Conservation (phyloP, 2,797 vertebrate species). For the Neosalanx taihuensis region DNA sequence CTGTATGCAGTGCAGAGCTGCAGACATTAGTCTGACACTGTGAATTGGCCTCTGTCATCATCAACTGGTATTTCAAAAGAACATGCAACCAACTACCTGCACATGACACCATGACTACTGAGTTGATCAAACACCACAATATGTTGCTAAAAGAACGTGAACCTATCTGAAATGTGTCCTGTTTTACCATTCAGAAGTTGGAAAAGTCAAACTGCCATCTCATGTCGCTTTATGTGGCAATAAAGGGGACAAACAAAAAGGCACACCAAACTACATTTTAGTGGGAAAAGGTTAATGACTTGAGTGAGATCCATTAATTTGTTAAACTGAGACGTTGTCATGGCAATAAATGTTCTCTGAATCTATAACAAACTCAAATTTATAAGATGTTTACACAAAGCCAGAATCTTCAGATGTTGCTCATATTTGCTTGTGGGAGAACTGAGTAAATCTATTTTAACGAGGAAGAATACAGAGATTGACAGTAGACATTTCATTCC, state of each 20-base stretch:
- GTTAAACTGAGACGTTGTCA: constrained; percentile 33
- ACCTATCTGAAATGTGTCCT: constrained; percentile 29
- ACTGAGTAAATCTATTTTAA: constrained; percentile 6
- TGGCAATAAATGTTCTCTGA: constrained; percentile 37
- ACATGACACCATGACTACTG: background rate
- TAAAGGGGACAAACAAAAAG: constrained; percentile 44
- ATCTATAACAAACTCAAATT: constrained; percentile 22
- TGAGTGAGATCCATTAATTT: constrained; percentile 27
- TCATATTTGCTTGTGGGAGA: no score
- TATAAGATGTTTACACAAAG: background rate
- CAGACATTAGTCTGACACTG: background rate
- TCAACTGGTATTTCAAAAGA: background rate
- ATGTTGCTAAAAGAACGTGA: constrained; percentile 4
- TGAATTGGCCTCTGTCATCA: background rate
- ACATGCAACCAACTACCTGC: background rate
- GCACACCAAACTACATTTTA: constrained; percentile 20
- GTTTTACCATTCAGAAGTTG: constrained; percentile 53
- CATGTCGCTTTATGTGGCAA: constrained; percentile 42
- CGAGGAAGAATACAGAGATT: constrained; percentile 14
- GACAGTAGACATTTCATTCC: constrained; percentile 13
- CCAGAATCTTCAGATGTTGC: no score
- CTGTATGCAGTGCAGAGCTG: background rate
- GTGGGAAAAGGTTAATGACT: constrained; percentile 13
- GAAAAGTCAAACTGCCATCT: constrained; percentile 42
- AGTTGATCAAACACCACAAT: constrained; percentile 10